A percentile compares a stretch with the other conserved stretches of the same genome.
Evolutionary conservation across 2,113 vertebrate species (phyloP).

Genomic region (Todiramphus chloris): DNA sequence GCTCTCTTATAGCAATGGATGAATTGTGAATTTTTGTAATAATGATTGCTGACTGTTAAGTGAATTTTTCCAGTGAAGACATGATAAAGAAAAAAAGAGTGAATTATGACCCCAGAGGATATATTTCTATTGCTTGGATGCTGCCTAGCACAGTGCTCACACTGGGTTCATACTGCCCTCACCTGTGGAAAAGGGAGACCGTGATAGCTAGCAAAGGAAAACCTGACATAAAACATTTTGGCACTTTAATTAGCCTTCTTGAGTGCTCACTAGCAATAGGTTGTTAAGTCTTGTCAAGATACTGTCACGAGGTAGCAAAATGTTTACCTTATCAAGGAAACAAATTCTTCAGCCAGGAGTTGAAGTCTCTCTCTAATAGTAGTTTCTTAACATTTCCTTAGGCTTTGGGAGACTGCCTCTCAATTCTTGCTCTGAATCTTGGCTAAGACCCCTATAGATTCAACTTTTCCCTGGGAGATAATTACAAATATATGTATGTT

Average conservation of each 20-base stretch:
- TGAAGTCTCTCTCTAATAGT: background rate
- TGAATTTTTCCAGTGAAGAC: background rate
- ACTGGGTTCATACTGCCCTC: background rate
- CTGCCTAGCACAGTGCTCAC: background rate
- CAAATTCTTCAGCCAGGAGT: background rate
- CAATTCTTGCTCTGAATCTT: background rate
- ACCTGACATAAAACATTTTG: background rate
- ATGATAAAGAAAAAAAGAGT: background rate
- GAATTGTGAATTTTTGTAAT: background rate
- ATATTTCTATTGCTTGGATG: background rate
- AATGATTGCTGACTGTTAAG: background rate
- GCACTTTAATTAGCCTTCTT: background rate
- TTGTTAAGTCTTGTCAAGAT: background rate
- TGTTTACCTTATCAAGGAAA: background rate
- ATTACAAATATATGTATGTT: background rate
- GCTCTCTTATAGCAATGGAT: background rate
- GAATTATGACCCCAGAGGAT: background rate
- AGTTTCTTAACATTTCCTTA: background rate
- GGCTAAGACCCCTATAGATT: background rate
- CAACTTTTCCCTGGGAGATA: background rate
- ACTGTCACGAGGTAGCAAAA: background rate
- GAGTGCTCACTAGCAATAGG: background rate
- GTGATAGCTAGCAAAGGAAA: background rate
- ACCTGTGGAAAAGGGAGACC: background rate
- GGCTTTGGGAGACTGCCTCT: background rate